Evolutionary conservation across 2,888 invertebrate genomes (phyloP).

Genomic region (Meteorus cinctellus): DNA sequence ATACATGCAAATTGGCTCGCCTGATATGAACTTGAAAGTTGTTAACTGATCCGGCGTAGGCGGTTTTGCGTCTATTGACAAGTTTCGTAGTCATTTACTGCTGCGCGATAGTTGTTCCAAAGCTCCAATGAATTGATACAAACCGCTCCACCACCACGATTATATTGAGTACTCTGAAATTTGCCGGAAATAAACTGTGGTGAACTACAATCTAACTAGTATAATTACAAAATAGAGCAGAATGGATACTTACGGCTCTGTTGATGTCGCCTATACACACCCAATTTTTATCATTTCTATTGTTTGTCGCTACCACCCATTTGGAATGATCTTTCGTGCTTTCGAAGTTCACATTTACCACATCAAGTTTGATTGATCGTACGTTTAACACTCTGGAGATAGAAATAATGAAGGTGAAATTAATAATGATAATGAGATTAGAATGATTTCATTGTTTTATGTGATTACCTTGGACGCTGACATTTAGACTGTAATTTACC

Average conservation of each 20-base stretch:
- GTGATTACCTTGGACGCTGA: constrained; percentile 64
- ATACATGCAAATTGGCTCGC: not conserved
- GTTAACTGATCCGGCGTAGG: constrained; percentile 21
- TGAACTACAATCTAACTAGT: constrained; percentile 22
- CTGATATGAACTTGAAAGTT: too few relatives aligned
- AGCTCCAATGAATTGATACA: constrained; percentile 81
- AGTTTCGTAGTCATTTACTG: constrained; percentile 77
- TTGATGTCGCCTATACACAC: constrained; percentile 96
- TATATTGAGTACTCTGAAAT: constrained; percentile 81
- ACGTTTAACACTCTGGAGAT: constrained; percentile 80
- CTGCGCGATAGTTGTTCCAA: constrained; percentile 79
- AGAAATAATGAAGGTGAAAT: constrained; percentile 39
- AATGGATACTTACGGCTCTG: constrained; percentile 80
- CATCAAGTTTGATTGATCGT: constrained; percentile 75
- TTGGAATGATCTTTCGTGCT: constrained; percentile 89
- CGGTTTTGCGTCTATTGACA: constrained; percentile 68
- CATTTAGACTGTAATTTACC: constrained; percentile 87
- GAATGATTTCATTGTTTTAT: not conserved
- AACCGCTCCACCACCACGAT: constrained; percentile 89
- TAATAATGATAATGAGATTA: not conserved
- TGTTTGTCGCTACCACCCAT: constrained; percentile 82
- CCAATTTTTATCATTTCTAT: constrained; percentile 78
- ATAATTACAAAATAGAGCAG: not conserved
- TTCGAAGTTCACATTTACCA: constrained; percentile 77
- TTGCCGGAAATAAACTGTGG: constrained; percentile 30